phyloP scores from a whole-genome alignment of 2,888 invertebrate genomes.

The Athetis lepigone region DNA sequence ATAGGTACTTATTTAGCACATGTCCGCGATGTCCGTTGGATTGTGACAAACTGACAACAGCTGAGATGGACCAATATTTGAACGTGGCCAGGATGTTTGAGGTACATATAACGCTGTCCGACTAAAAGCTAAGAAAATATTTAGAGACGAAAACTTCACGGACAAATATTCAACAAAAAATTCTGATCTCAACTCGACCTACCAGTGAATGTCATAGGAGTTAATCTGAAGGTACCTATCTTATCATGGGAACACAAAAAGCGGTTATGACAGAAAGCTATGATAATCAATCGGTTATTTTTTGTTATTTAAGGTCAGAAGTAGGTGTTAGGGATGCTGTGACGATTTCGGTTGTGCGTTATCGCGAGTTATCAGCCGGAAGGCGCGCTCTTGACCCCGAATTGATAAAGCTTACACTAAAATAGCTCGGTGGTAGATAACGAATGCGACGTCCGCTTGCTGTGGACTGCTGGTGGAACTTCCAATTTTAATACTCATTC shows the following conservation, averaged over 20 bases:
- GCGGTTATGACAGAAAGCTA: conserved; percentile 66
- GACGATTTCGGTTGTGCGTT: conserved; percentile 71
- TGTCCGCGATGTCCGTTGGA: conserved; percentile 79
- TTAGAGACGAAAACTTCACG: conserved; percentile 75
- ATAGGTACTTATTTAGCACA: conserved; percentile 81
- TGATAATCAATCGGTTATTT: conserved; percentile 69
- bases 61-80: conserved; percentile 84
- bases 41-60: conserved; percentile 71
- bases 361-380: conserved; percentile 83
- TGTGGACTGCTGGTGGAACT: conserved; percentile 36
- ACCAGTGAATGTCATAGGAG: conserved; percentile 65
- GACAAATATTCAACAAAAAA: conserved; percentile 75
- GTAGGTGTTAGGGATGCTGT: conserved; percentile 83
- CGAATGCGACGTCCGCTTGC: conserved; percentile 54
- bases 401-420: conserved; percentile 79
- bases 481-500: conserved; percentile 22
- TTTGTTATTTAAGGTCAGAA: conserved; percentile 71
- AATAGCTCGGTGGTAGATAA: conserved; percentile 75
- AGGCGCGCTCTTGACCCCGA: conserved; percentile 88
- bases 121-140: conserved; percentile 86
- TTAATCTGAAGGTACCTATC: conserved; percentile 56
- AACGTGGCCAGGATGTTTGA: conserved; percentile 86
- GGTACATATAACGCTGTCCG: conserved; percentile 77
- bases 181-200: conserved; percentile 65
- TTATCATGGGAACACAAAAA: conserved; percentile 78